A percentile compares a stretch with the other conserved stretches of the same genome.
Conservation (phyloP, 2,888 invertebrate genomes). For the Drosophila antonietae region DNA sequence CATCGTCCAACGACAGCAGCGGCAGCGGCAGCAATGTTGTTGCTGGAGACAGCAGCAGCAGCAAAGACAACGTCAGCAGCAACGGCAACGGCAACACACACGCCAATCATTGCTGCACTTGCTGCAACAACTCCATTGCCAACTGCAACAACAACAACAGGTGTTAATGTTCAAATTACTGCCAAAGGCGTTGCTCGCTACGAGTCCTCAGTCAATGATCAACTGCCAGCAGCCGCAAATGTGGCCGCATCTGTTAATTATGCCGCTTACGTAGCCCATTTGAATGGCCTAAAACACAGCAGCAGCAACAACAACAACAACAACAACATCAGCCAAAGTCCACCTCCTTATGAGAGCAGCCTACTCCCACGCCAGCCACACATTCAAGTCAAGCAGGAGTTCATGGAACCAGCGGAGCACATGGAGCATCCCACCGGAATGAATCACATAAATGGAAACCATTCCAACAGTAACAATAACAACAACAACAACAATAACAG, state of each 20-base stretch:
- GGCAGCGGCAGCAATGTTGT: conserved; percentile 61
- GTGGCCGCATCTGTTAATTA: conserved; percentile 61
- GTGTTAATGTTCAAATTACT: conserved; percentile 84
- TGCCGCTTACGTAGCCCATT: conserved; percentile 68
- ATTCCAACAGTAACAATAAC: neutral
- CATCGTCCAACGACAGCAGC: conserved; percentile 18
- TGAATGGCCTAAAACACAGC: conserved; percentile 62
- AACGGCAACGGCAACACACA: conserved; percentile 37
- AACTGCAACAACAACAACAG: conserved; percentile 62
- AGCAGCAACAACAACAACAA: conserved; percentile 25
- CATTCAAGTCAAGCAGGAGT: conserved; percentile 79
- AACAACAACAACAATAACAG: conserved; percentile 8
- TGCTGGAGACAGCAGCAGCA: conserved; percentile 60
- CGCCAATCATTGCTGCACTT: conserved; percentile 31
- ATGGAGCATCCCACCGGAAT: conserved; percentile 5
- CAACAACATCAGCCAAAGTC: conserved; percentile 29
- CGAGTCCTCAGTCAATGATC: conserved; percentile 68
- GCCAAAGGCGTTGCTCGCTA: conserved; percentile 76
- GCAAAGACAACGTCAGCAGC: conserved; percentile 38
- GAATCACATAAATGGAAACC: conserved; percentile 1
- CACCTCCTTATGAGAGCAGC: conserved; percentile 43
- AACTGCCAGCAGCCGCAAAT: conserved; percentile 58
- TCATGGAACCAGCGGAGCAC: conserved; percentile 62
- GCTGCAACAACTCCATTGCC: conserved; percentile 39
- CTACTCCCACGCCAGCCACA: conserved; percentile 64